Percentiles rank a stretch among this genome's conserved stretches.
Evolutionary conservation across 2,797 vertebrate species (phyloP).

Genomic region (Botia kubotai): DNA sequence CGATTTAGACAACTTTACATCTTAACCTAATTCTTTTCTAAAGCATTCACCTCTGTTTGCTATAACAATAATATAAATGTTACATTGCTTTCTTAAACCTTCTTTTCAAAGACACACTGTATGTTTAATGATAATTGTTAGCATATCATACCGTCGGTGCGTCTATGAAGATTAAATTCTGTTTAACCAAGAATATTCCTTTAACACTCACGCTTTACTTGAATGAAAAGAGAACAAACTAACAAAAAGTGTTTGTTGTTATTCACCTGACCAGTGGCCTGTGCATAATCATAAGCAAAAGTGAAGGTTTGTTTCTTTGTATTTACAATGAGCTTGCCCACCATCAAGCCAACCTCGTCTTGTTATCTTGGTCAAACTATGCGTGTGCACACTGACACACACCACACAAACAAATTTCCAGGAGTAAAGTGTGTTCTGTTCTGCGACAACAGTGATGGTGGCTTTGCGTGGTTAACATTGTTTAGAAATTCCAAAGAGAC

Average conservation of each 20-base stretch:
- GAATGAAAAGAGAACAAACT: neutral
- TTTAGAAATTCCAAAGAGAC: constrained; percentile 32
- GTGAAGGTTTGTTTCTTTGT: constrained; percentile 4
- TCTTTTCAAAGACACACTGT: too few relatives aligned
- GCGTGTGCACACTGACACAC: neutral
- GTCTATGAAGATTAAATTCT: too few relatives aligned
- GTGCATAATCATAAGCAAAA: constrained; percentile 29
- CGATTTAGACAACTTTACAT: too few relatives aligned
- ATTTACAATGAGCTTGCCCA: constrained; percentile 23
- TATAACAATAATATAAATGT: too few relatives aligned
- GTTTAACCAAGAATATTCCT: neutral
- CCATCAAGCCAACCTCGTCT: constrained; percentile 37
- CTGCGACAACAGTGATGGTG: constrained; percentile 72
- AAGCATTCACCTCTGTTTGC: too few relatives aligned
- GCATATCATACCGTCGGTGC: too few relatives aligned
- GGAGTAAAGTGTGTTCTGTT: neutral
- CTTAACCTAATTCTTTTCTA: too few relatives aligned
- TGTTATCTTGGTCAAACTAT: constrained; percentile 69
- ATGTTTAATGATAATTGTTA: too few relatives aligned
- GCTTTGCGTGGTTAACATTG: constrained; percentile 34
- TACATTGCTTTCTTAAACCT: too few relatives aligned
- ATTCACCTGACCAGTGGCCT: constrained; percentile 43
- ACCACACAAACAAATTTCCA: constrained; percentile 33
- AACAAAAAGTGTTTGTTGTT: constrained; percentile 21
- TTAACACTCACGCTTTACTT: constrained; percentile 1